These are phyloP conservation scores for Aplochiton taeniatus DNA, from an alignment of 2,797 vertebrate species.

Conservation along the genomic window DNA sequence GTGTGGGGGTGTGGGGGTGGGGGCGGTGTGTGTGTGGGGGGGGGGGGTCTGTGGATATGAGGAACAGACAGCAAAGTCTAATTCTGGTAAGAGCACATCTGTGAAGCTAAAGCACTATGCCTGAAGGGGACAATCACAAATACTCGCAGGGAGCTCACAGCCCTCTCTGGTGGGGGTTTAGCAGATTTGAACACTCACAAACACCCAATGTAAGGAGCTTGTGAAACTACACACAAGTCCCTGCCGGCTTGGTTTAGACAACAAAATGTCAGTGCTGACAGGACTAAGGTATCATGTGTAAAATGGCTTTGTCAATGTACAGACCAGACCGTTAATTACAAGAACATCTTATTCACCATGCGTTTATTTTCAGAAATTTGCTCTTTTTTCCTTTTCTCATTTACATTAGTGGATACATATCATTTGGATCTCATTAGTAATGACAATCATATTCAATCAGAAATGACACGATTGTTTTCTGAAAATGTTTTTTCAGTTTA, in stretches of 20 bases:
- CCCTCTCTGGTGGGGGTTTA: neutral
- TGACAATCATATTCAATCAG: no score
- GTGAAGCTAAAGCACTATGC: slow-evolving; percentile 24
- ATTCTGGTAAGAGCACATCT: slow-evolving; percentile 34
- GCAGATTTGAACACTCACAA: slow-evolving; percentile 1
- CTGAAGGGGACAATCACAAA: slow-evolving; percentile 18
- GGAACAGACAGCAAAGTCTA: slow-evolving; percentile 3
- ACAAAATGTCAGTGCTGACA: neutral
- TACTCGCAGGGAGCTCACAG: slow-evolving; percentile 27
- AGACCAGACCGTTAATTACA: neutral
- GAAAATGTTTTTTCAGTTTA: no score
- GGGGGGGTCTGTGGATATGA: neutral
- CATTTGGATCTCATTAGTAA: no score
- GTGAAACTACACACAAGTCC: neutral
- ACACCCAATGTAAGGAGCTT: neutral
- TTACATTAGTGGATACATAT: no score
- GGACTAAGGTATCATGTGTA: neutral
- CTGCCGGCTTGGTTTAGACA: neutral
- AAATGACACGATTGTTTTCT: no score
- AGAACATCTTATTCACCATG: no score
- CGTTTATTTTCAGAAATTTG: no score
- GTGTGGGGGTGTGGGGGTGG: neutral
- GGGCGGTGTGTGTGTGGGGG: neutral
- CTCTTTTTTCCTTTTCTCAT: no score
- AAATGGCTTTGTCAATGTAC: neutral